These are phyloP conservation scores for Philopedon plagiatum DNA, from an alignment of 2,888 invertebrate genomes.

Conservation along the genomic window DNA sequence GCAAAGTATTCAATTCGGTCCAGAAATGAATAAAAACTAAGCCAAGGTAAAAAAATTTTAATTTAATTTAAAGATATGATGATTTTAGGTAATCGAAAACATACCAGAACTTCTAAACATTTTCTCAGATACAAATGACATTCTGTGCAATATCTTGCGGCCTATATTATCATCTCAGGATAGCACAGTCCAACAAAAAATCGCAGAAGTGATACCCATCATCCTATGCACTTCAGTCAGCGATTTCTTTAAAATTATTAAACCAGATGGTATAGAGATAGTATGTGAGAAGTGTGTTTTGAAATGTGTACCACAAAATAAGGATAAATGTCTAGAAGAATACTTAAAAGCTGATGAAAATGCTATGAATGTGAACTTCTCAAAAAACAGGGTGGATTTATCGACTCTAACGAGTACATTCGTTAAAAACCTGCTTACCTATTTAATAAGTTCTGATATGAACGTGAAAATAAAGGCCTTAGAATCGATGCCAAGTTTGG, in stretches of 20 bases:
- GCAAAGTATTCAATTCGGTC: too few relatives aligned
- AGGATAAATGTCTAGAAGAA: conserved; percentile 14
- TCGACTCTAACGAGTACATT: conserved; percentile 42
- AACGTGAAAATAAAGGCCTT: conserved; percentile 64
- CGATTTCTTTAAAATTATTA: conserved; percentile 55
- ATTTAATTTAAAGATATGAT: too few relatives aligned
- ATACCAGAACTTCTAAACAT: conserved; percentile 55
- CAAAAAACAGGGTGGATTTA: conserved; percentile 55
- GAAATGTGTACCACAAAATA: conserved; percentile 24
- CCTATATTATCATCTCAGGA: conserved; percentile 41
- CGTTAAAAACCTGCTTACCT: conserved; percentile 58
- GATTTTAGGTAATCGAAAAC: conserved; percentile 54
- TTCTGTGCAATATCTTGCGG: conserved; percentile 52
- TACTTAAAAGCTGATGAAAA: conserved; percentile 30
- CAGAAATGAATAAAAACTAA: too few relatives aligned
- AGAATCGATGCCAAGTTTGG: conserved; percentile 65
- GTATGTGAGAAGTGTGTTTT: conserved; percentile 60
- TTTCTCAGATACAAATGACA: conserved; percentile 54
- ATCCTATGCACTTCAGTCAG: conserved; percentile 59
- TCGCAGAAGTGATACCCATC: conserved; percentile 54
- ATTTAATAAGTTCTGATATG: conserved; percentile 52
- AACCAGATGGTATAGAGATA: conserved; percentile 46
- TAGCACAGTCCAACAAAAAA: conserved; percentile 43
- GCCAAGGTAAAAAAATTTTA: too few relatives aligned
- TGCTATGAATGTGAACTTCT: conserved; percentile 48